Evolutionary conservation across 2,113 vertebrate genomes (phyloP).

Genomic region (Argyrosomus japonicus): DNA sequence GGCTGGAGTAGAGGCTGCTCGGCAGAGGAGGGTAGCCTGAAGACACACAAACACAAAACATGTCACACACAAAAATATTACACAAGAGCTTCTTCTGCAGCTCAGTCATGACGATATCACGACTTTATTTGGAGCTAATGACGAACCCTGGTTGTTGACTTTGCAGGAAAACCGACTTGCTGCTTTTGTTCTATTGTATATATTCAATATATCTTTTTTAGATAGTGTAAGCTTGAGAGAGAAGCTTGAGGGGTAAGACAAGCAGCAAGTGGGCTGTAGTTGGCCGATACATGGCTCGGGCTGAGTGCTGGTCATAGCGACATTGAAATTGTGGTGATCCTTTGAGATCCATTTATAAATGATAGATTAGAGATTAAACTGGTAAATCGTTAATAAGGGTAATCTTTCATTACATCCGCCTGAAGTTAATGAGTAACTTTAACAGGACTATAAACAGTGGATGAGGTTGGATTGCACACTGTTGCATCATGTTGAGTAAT

Average conservation of each 20-base stretch:
- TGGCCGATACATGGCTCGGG: too few species aligned
- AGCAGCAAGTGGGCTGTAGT: too few species aligned
- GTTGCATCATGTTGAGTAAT: constrained; percentile 24
- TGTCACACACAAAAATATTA: not conserved
- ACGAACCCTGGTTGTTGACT: not conserved
- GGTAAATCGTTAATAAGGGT: not conserved
- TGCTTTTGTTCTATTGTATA: not conserved
- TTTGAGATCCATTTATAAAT: not conserved
- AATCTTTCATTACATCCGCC: not conserved
- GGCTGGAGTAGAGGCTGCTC: constrained; percentile 90
- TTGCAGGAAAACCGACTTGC: not conserved
- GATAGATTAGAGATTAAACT: not conserved
- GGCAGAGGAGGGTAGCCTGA: constrained; percentile 92
- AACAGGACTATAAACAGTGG: not conserved
- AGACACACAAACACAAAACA: constrained; percentile 50
- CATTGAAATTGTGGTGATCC: too few species aligned
- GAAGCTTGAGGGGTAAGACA: too few species aligned
- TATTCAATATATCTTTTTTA: too few species aligned
- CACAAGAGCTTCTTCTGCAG: not conserved
- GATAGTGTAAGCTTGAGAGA: too few species aligned
- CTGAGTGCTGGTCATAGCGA: too few species aligned
- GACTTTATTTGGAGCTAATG: not conserved
- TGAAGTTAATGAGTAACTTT: not conserved
- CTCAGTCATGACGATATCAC: not conserved
- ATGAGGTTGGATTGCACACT: constrained; percentile 3